Evolutionary conservation across 2,797 vertebrate species (phyloP).

Genomic region (Alauda arvensis): DNA sequence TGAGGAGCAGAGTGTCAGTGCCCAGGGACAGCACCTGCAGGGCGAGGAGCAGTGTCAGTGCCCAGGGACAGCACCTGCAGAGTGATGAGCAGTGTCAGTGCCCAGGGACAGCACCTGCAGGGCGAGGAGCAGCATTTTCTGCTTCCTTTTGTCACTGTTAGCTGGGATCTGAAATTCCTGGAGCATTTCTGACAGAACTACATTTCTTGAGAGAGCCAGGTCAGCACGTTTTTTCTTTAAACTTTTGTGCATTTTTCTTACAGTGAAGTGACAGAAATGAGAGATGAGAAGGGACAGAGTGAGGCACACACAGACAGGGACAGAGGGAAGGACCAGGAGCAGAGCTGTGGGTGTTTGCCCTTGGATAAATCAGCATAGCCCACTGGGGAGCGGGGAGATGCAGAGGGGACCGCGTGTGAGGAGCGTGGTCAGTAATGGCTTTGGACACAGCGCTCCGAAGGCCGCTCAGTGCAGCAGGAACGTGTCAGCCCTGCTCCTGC

Average conservation of each 20-base stretch:
- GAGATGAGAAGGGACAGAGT: not conserved
- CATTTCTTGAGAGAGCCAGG: not conserved
- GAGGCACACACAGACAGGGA: not conserved
- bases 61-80: conserved; percentile 67
- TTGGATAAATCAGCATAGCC: not conserved
- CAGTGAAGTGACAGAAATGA: not conserved
- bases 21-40: conserved; percentile 27
- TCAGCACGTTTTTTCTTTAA: not conserved
- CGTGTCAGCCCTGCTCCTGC: not conserved
- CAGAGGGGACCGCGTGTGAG: not conserved
- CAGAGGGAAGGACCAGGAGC: not conserved
- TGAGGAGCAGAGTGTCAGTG: not conserved
- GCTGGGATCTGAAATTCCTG: not conserved
- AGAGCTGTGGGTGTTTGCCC: not conserved
- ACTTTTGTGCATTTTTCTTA: not conserved
- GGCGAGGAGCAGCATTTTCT: not conserved
- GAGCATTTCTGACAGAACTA: not conserved
- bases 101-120: conserved; percentile 67
- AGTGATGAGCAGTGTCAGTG: not conserved
- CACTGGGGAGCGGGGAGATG: not conserved
- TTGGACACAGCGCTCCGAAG: not conserved
- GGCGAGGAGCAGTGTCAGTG: not conserved
- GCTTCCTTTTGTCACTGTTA: not conserved
- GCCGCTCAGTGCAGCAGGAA: not conserved
- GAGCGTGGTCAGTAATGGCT: not conserved